These are phyloP conservation scores for Oophaga pumilio DNA, from an alignment of 2,113 vertebrate species.

Conservation along the genomic window DNA sequence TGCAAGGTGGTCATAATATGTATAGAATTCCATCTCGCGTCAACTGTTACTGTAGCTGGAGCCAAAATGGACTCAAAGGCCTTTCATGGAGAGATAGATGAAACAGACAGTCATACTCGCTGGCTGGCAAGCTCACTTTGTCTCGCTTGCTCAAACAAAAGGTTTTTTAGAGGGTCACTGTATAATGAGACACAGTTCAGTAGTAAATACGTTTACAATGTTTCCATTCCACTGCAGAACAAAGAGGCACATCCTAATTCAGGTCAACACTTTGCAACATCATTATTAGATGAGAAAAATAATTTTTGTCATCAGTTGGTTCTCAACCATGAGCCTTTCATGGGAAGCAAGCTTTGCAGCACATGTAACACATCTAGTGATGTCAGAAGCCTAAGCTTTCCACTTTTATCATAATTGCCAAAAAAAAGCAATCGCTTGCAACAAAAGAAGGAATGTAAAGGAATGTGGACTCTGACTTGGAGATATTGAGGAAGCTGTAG, in stretches of 20 bases:
- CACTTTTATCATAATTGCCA: slow-evolving; percentile 56
- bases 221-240: slow-evolving; percentile 75
- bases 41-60: slow-evolving; percentile 58
- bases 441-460: neutral
- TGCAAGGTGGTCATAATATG: slow-evolving; percentile 14
- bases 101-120: slow-evolving; percentile 66
- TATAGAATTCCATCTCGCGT: slow-evolving; percentile 56
- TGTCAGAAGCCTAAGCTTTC: slow-evolving; percentile 51
- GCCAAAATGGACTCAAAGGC: slow-evolving; percentile 63
- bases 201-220: slow-evolving; percentile 75
- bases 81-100: slow-evolving; percentile 66
- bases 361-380: slow-evolving; percentile 57
- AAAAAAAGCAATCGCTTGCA: slow-evolving; percentile 42
- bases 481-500: neutral
- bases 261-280: slow-evolving; percentile 73
- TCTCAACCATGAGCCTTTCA: slow-evolving; percentile 57
- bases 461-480: neutral
- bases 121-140: slow-evolving; percentile 71
- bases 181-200: slow-evolving; percentile 77
- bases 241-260: slow-evolving; percentile 75
- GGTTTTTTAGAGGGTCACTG: slow-evolving; percentile 69
- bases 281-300: slow-evolving; percentile 72
- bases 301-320: slow-evolving; percentile 66
- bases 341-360: slow-evolving; percentile 62
- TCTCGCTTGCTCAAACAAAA: slow-evolving; percentile 75